Percentiles rank a stretch among this genome's conserved stretches.
These are phyloP conservation scores for Tridacna crocea DNA, from an alignment of 2,888 invertebrate species.

Conservation along the genomic window DNA sequence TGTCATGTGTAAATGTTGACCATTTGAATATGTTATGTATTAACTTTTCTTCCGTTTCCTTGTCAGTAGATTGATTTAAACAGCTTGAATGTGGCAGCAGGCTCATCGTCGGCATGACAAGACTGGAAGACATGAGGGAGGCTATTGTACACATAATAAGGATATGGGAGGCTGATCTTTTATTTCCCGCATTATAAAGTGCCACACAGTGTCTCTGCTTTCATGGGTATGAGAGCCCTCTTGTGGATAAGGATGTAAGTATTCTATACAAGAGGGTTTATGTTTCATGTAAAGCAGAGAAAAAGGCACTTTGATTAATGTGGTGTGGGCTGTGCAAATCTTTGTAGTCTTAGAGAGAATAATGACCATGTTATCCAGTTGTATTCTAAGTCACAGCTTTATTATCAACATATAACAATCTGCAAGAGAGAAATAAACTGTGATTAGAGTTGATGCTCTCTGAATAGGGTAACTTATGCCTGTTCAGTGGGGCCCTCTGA, in stretches of 20 bases:
- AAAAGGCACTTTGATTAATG: conserved; percentile 44
- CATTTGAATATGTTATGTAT: neutral
- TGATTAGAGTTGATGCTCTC: too few relatives aligned
- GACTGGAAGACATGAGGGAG: conserved; percentile 68
- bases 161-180: conserved; percentile 41
- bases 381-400: too few relatives aligned
- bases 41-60: conserved; percentile 58
- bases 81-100: conserved; percentile 64
- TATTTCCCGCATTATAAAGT: conserved; percentile 30
- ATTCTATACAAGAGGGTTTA: conserved; percentile 51
- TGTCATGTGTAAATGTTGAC: too few relatives aligned
- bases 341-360: neutral
- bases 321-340: conserved; percentile 45
- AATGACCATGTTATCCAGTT: too few relatives aligned
- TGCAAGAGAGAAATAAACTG: too few relatives aligned
- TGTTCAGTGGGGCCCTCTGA: too few relatives aligned
- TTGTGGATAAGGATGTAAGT: conserved; percentile 59
- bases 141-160: conserved; percentile 39
- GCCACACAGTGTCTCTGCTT: conserved; percentile 55
- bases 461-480: too few relatives aligned
- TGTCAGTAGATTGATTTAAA: conserved; percentile 65
- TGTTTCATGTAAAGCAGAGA: conserved; percentile 50
- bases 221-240: conserved; percentile 53
- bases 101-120: conserved; percentile 77
- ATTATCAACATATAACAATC: too few relatives aligned